Evolutionary conservation across 1,140 invertebrate species (phyloP).

Genomic region (Saccostrea cuccullata): DNA sequence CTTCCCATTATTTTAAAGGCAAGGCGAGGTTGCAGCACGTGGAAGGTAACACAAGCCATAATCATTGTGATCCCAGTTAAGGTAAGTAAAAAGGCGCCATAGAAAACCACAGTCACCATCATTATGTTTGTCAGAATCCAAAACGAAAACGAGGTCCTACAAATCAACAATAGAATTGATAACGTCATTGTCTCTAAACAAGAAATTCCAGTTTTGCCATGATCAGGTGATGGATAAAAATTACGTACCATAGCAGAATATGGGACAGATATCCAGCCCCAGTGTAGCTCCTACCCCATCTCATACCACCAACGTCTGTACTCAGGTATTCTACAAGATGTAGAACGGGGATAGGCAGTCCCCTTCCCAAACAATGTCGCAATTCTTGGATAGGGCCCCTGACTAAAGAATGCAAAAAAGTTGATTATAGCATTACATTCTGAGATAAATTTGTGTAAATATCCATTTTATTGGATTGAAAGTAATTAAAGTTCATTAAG

Average conservation of each 20-base stretch:
- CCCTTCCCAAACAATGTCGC: constrained; percentile 58
- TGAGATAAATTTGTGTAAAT: too few relatives aligned
- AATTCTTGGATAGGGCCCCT: constrained; percentile 49
- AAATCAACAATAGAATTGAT: constrained; percentile 41
- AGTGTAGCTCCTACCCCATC: constrained; percentile 66
- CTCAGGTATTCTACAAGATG: constrained; percentile 67
- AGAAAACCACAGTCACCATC: constrained; percentile 67
- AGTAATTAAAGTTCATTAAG: too few relatives aligned
- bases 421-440: background rate
- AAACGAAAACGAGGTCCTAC: constrained; percentile 70
- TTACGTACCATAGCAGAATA: constrained; percentile 69
- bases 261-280: constrained; percentile 65
- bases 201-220: background rate
- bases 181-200: background rate
- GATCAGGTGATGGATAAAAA: background rate
- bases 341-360: constrained; percentile 68
- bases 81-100: constrained; percentile 64
- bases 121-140: constrained; percentile 69
- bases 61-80: constrained; percentile 68
- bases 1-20: constrained; percentile 62
- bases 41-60: constrained; percentile 65
- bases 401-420: constrained; percentile 55
- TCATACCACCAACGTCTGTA: constrained; percentile 64
- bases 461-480: too few relatives aligned
- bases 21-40: constrained; percentile 60